Evolutionary conservation across 2,113 vertebrate genomes (phyloP).

Genomic region (Amphiprion ocellaris): DNA sequence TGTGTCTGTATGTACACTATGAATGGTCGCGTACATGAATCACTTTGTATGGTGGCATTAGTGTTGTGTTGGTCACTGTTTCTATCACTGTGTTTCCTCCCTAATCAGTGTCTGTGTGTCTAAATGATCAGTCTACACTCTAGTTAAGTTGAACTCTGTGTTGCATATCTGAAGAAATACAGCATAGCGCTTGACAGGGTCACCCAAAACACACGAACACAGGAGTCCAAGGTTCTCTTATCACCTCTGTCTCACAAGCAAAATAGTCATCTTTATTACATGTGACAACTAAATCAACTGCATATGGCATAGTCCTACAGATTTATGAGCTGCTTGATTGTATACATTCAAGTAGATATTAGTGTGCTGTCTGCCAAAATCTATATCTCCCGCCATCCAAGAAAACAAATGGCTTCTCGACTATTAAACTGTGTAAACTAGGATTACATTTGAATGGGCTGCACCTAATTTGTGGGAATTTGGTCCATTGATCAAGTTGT

Average conservation of each 20-base stretch:
- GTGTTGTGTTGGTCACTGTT: conserved; percentile 33
- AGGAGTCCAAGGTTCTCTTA: conserved; percentile 6
- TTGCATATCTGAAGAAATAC: not conserved
- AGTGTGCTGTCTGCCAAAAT: conserved; percentile 16
- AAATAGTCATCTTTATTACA: conserved; percentile 6
- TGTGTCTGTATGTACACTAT: conserved; percentile 50
- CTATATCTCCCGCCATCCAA: not conserved
- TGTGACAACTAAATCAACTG: conserved; percentile 44
- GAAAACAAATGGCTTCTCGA: not conserved
- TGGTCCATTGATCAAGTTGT: not conserved
- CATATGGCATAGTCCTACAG: conserved; percentile 26
- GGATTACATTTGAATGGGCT: conserved; percentile 10
- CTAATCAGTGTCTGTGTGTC: conserved; percentile 44
- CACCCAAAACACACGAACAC: not conserved
- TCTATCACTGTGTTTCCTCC: conserved; percentile 28
- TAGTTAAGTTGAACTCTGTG: not conserved
- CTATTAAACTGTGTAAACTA: not conserved
- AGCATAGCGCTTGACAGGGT: not conserved
- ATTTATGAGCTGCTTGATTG: conserved; percentile 20
- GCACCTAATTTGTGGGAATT: conserved; percentile 5
- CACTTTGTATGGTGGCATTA: conserved; percentile 39
- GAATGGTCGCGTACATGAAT: conserved; percentile 30
- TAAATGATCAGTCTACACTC: not conserved
- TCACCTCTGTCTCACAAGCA: conserved; percentile 12
- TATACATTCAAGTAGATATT: conserved; percentile 16